Percentiles rank a stretch among this genome's conserved stretches.
These are phyloP conservation scores for Hormaphis cornu DNA, from an alignment of 1,140 invertebrate species.

Conservation along the genomic window DNA sequence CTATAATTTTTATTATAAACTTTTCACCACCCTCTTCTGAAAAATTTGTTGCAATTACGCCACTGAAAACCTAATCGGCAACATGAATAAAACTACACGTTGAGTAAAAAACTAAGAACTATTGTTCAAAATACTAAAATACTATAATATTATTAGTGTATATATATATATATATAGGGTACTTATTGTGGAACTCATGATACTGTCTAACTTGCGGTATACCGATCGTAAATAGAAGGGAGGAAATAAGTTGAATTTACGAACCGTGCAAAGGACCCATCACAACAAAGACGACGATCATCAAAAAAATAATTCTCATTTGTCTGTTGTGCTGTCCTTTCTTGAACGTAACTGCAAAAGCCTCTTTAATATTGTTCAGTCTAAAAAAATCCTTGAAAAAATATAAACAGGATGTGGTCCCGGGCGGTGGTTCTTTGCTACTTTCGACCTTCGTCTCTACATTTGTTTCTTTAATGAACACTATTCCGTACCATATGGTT, in stretches of 20 bases:
- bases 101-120: no score
- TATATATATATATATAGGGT: no score
- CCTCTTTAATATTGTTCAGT: conserved; percentile 59
- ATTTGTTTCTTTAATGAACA: conserved; percentile 51
- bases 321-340: conserved; percentile 58
- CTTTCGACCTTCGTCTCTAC: conserved; percentile 33
- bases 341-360: conserved; percentile 64
- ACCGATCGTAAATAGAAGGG: no score
- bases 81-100: no score
- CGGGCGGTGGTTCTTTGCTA: conserved; percentile 38
- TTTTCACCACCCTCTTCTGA: no score
- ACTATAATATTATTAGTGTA: no score
- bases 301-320: conserved; percentile 60
- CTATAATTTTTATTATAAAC: no score
- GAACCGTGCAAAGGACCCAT: conserved; percentile 71
- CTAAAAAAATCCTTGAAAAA: conserved; percentile 56
- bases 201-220: no score
- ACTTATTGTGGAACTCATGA: no score
- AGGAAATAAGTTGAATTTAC: conserved; percentile 38
- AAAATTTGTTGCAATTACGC: no score
- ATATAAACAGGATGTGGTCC: conserved; percentile 35
- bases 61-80: no score
- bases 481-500: conserved; percentile 59
- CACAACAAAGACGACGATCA: conserved; percentile 70
- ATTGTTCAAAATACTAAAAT: no score